Conservation (phyloP, 2,888 invertebrate species). For the Cephus nigrinus region DNA sequence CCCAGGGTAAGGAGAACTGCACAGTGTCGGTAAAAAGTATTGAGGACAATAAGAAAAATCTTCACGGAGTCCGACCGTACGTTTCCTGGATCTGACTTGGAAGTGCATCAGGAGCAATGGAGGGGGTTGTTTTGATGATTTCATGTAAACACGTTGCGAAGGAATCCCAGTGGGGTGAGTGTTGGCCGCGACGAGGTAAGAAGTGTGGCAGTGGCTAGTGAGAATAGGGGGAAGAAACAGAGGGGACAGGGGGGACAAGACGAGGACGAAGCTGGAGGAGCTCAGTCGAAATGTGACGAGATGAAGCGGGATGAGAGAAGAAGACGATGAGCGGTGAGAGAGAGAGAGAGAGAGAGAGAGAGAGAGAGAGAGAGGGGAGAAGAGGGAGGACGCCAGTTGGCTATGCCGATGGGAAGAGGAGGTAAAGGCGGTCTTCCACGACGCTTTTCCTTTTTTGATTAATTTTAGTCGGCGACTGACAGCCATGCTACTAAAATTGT, state of each 20-base stretch:
- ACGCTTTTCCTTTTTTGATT: slow-evolving; percentile 30
- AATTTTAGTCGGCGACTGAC: slow-evolving; percentile 42
- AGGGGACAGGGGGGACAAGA: background rate
- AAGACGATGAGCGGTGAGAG: background rate
- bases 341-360: background rate
- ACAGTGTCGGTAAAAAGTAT: no score
- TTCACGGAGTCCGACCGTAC: no score
- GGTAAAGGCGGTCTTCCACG: slow-evolving; percentile 11
- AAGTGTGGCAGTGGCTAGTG: slow-evolving; percentile 12
- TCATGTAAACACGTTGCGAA: slow-evolving; percentile 38
- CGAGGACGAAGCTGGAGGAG: background rate
- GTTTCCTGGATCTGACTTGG: no score
- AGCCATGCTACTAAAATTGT: slow-evolving; percentile 42
- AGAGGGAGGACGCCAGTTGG: slow-evolving; percentile 1
- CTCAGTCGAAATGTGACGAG: background rate
- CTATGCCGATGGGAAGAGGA: background rate
- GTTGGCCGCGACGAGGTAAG: slow-evolving; percentile 24
- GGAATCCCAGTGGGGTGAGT: slow-evolving; percentile 34
- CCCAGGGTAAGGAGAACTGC: no score
- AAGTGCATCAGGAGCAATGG: no score
- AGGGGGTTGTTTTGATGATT: slow-evolving; percentile 42
- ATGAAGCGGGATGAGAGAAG: background rate
- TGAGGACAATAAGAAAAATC: no score
- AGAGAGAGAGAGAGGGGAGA: background rate
- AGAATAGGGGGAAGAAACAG: background rate